Evolutionary conservation across 92 coral and sea anemone genomes (phyloP), one percentile per base, ranked within the genome.

Genomic region (Ricordea florida): DNA sequence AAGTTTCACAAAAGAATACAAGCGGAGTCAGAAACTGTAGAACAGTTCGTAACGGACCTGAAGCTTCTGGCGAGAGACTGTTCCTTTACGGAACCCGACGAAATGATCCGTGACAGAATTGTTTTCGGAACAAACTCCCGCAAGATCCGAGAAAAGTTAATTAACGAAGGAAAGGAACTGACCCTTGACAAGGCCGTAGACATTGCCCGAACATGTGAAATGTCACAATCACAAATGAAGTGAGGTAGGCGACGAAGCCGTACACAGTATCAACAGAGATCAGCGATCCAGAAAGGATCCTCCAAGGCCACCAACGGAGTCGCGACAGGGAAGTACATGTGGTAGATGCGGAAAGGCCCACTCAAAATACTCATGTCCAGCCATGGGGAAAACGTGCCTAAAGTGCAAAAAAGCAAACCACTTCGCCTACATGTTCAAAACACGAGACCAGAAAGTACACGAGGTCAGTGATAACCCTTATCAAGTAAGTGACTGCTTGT

Each of bases 141-240:
- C 38, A 87, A 74, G 47, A 68, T 87, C 10, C 52, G 87, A 62
- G 79, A 87, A 72, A 81, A 81, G 48, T 64, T 74, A 15, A 57
- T 79, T 4, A 56, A 48, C 52, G 71, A 74, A 47, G 81, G 71
- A 16, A 56, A 68, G 0, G 46, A 47, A 3, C 49, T 64, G 13
- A 69, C 88, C 20, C 80, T 76, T 21, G 82, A 88, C 42, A 82
- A 77, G 74, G 89, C 93, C 26, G 67, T 72, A 36, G 61, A 57
- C 46, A 69, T 75, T 33, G 90, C 86, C 25, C 62, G 80, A 57
- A 38, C 90, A 15, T n/a, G n/a, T n/a, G n/a, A n/a, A n/a, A 51
- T 51, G 17, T 2, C 37, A 14, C 9, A 23, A 24, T 37, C 22
- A 33, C 25, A 32, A 61, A 61, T 3, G 49, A n/a, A n/a, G n/a